phyloP scores from a whole-genome alignment of 2,888 invertebrate genomes.

The Spilarctia lutea region DNA sequence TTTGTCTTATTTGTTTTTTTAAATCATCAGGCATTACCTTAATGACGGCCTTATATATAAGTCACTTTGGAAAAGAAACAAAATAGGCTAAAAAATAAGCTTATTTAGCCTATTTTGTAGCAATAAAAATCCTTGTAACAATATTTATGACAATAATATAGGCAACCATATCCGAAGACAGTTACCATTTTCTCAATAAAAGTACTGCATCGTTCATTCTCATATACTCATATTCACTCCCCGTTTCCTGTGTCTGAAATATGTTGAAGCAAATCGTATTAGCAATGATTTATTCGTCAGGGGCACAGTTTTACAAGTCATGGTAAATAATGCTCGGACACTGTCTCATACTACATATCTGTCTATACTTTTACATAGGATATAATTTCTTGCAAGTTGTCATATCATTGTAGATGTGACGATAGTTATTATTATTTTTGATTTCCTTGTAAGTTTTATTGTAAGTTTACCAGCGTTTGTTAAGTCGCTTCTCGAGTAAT shows the following conservation, averaged over 20 bases:
- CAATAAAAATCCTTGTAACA: too few relatives aligned
- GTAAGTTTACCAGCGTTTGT: neutral
- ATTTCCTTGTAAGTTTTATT: neutral
- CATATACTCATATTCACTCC: slow-evolving; percentile 20
- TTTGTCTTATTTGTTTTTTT: too few relatives aligned
- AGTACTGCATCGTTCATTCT: neutral
- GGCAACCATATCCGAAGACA: neutral
- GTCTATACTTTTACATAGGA: slow-evolving; percentile 15
- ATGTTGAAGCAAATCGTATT: slow-evolving; percentile 80
- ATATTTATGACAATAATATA: too few relatives aligned
- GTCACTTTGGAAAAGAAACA: too few relatives aligned
- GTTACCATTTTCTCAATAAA: neutral
- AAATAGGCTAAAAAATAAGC: too few relatives aligned
- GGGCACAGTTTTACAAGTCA: slow-evolving; percentile 77
- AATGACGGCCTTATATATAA: too few relatives aligned
- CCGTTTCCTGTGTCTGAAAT: slow-evolving; percentile 60
- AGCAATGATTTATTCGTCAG: slow-evolving; percentile 81
- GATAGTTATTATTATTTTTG: slow-evolving; percentile 10
- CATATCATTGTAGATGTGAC: slow-evolving; percentile 30
- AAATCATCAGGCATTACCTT: too few relatives aligned
- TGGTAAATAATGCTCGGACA: slow-evolving; percentile 78
- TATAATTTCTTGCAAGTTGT: slow-evolving; percentile 19
- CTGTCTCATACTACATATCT: slow-evolving; percentile 47
- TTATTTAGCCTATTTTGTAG: too few relatives aligned
- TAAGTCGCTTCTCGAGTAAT: too few relatives aligned